Conservation (phyloP, 2,888 invertebrate genomes). For the Torymus texanus region DNA sequence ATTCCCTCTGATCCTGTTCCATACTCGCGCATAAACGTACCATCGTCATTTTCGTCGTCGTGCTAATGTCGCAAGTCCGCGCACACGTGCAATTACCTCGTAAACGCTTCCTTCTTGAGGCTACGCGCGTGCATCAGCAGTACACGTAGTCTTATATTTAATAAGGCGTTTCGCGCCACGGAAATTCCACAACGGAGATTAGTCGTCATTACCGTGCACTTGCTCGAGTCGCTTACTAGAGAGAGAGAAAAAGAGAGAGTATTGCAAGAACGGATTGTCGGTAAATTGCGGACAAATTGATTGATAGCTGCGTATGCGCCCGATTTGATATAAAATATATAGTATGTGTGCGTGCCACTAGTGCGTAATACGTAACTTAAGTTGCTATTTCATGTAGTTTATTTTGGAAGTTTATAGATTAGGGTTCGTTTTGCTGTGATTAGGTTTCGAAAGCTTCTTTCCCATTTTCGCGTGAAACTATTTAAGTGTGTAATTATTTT, state of each 20-base stretch:
- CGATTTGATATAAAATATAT: conserved; percentile 4
- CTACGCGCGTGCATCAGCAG: not conserved
- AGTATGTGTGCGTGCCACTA: not conserved
- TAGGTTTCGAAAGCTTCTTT: too few species aligned
- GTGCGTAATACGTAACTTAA: too few species aligned
- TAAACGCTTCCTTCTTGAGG: conserved; percentile 48
- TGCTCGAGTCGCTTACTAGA: not conserved
- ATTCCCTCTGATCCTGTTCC: not conserved
- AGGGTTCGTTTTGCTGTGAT: too few species aligned
- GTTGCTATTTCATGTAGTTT: too few species aligned
- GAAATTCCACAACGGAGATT: conserved; percentile 41
- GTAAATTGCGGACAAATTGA: conserved; percentile 42
- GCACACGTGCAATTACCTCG: conserved; percentile 35
- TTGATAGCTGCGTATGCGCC: conserved; percentile 30
- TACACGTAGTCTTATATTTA: conserved; percentile 42
- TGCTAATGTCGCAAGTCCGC: conserved; percentile 27
- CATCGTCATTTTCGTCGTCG: not conserved
- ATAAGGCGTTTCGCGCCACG: conserved; percentile 42
- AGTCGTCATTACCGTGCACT: conserved; percentile 38
- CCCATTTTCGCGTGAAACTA: too few species aligned
- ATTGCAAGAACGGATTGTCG: not conserved
- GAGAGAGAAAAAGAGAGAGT: conserved; percentile 4
- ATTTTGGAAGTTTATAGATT: too few species aligned
- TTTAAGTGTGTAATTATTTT: too few species aligned
- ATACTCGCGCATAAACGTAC: too few species aligned